Evolutionary conservation across 2,797 vertebrate species (phyloP).

Genomic region (Mus minutoides): DNA sequence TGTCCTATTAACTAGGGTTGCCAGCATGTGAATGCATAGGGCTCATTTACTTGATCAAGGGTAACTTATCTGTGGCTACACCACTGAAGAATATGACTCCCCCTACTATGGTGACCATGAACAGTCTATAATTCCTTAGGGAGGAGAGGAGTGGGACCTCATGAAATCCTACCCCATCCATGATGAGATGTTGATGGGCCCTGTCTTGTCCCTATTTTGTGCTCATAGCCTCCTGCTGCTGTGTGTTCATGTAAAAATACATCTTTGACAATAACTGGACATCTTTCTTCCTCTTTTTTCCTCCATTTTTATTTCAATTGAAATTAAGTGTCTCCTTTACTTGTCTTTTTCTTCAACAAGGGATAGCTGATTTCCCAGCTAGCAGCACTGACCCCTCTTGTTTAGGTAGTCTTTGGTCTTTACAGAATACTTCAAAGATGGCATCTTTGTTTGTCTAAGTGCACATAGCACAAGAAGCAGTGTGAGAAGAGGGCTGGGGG

Average conservation of each 20-base stretch:
- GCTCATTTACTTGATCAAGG: background rate
- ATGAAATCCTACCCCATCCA: background rate
- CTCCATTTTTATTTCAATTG: conserved; percentile 10
- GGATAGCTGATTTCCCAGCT: background rate
- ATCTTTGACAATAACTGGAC: background rate
- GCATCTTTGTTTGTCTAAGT: conserved; percentile 22
- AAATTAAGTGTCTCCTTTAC: background rate
- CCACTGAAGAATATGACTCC: background rate
- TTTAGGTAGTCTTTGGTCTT: background rate
- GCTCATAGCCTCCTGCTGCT: background rate
- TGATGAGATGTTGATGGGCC: background rate
- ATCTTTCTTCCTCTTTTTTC: background rate
- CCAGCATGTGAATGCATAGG: background rate
- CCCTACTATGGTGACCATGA: background rate
- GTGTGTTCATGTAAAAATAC: background rate
- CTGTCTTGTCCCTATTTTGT: background rate
- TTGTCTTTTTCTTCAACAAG: background rate
- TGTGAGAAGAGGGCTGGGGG: background rate
- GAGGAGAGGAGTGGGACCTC: background rate
- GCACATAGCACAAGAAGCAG: background rate
- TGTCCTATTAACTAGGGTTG: background rate
- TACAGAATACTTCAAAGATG: background rate
- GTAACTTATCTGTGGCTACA: background rate
- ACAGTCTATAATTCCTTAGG: background rate
- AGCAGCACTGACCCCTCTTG: background rate